Conservation (phyloP, 2,113 vertebrate species). For the Glareola pratincola region DNA sequence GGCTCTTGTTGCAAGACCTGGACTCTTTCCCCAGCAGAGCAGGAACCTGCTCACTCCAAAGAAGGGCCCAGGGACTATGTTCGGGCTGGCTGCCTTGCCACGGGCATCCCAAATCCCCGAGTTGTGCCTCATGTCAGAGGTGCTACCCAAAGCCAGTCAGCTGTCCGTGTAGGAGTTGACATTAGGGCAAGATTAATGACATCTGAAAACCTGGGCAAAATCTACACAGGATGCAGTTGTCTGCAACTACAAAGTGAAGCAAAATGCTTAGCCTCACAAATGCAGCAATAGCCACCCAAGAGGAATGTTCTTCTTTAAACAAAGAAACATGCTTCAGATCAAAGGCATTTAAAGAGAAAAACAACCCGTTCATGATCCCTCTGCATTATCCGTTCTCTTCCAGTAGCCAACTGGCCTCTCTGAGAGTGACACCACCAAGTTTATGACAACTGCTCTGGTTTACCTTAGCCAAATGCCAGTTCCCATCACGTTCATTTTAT, state of each 20-base stretch:
- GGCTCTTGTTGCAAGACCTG: not conserved
- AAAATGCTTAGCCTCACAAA: not conserved
- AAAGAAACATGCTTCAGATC: not conserved
- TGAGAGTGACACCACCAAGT: not conserved
- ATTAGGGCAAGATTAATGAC: not conserved
- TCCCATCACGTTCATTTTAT: not conserved
- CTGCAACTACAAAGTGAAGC: not conserved
- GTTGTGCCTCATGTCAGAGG: not conserved
- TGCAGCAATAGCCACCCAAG: not conserved
- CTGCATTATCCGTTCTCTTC: not conserved
- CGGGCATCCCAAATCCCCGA: not conserved
- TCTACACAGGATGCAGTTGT: not conserved
- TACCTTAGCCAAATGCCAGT: not conserved
- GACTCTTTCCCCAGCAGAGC: not conserved
- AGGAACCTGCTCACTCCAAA: rapidly evolving
- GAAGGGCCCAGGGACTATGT: not conserved
- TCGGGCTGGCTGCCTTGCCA: not conserved
- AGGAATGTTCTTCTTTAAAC: not conserved
- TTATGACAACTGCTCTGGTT: not conserved
- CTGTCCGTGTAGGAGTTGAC: not conserved
- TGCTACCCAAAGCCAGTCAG: not conserved
- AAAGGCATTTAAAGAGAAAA: not conserved
- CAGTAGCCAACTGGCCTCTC: not conserved
- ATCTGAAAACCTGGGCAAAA: not conserved
- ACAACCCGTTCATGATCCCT: not conserved